These are phyloP conservation scores for Limnothrissa miodon DNA, from an alignment of 2,113 vertebrate species.

Conservation along the genomic window DNA sequence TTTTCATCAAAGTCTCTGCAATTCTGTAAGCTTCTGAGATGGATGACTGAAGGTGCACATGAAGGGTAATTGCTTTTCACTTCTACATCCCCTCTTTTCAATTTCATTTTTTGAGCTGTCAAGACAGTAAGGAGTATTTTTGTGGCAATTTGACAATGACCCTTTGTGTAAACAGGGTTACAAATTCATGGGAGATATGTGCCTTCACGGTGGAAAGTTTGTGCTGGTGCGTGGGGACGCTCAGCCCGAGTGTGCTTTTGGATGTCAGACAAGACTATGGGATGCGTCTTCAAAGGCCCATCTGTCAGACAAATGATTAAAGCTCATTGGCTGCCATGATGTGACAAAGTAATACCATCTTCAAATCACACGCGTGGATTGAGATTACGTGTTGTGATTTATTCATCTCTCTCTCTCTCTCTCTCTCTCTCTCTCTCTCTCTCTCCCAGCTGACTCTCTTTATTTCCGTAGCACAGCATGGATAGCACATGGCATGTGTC, in stretches of 20 bases:
- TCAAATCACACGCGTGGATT: neutral
- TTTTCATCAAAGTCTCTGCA: neutral
- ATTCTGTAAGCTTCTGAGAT: slow-evolving; percentile 6
- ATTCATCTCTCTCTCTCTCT: neutral
- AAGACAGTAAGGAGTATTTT: slow-evolving; percentile 43
- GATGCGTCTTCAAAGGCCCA: neutral
- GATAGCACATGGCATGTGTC: neutral
- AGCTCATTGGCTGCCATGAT: neutral
- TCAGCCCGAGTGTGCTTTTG: neutral
- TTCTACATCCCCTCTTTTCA: slow-evolving; percentile 21
- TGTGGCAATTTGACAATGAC: slow-evolving; percentile 45
- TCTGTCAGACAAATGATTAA: slow-evolving; percentile 14
- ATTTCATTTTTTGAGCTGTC: slow-evolving; percentile 36
- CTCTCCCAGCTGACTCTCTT: neutral
- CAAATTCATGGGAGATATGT: slow-evolving; percentile 51
- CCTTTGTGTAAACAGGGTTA: slow-evolving; percentile 41
- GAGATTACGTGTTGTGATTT: neutral
- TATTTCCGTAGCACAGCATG: neutral
- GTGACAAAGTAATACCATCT: slow-evolving; percentile 18
- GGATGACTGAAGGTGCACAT: slow-evolving; percentile 25
- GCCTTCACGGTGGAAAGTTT: neutral
- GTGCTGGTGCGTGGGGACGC: neutral
- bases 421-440: neutral
- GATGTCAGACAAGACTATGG: neutral
- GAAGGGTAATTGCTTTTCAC: slow-evolving; percentile 31